phyloP scores from a whole-genome alignment of 2,797 vertebrate genomes.

The Hirundo rustica region DNA sequence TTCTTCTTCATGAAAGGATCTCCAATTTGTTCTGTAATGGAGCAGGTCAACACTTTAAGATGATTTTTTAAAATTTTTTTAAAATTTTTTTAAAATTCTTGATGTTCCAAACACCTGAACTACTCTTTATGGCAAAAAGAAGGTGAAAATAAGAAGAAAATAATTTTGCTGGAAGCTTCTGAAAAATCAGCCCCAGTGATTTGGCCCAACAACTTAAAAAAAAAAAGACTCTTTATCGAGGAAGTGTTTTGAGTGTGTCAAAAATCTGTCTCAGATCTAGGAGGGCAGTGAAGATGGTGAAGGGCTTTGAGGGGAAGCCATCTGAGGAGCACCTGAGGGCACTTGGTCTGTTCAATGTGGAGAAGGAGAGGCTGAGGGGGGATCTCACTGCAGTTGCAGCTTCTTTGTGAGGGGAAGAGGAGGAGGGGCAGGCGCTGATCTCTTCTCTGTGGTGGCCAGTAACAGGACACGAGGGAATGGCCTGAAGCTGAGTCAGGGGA shows the following conservation, averaged over 20 bases:
- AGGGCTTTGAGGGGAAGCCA: background rate
- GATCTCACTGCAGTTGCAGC: fast-evolving
- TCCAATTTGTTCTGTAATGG: background rate
- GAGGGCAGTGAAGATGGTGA: background rate
- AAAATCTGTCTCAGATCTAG: background rate
- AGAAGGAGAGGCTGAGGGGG: background rate
- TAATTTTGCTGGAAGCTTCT: background rate
- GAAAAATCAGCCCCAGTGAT: background rate
- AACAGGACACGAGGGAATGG: background rate
- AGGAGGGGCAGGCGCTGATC: background rate
- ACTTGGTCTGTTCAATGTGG: background rate
- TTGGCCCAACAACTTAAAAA: background rate
- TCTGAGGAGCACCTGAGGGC: fast-evolving
- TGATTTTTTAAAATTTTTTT: background rate
- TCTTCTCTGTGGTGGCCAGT: background rate
- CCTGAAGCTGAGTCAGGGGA: background rate
- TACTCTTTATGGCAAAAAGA: background rate
- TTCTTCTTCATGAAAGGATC: background rate
- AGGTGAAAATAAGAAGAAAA: background rate
- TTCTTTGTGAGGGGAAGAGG: fast-evolving
- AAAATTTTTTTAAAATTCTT: background rate
- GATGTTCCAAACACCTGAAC: background rate
- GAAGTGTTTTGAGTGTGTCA: background rate
- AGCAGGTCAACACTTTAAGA: background rate
- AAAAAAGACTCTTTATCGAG: background rate